Evolutionary conservation across 2,888 invertebrate species (phyloP).

Genomic region (Tipula confusa): DNA sequence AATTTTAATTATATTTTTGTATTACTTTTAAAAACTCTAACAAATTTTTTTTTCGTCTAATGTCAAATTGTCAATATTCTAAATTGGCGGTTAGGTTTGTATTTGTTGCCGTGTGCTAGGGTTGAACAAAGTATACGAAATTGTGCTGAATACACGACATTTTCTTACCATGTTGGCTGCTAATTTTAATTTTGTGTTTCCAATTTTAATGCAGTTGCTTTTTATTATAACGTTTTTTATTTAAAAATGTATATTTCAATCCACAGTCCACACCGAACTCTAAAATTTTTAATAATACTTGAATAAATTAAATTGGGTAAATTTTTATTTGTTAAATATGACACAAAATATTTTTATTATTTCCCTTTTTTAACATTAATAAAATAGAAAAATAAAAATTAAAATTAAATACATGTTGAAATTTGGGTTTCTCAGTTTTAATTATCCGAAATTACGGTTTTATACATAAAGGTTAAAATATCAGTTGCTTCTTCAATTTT

Average conservation of each 20-base stretch:
- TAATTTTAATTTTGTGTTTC: no score
- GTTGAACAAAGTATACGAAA: background rate
- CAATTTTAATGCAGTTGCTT: no score
- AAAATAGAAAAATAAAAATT: background rate
- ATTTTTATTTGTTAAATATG: background rate
- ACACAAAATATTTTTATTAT: background rate
- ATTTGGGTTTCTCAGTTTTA: background rate
- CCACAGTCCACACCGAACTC: no score
- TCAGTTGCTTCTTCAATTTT: slow-evolving; percentile 93
- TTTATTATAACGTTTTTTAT: no score
- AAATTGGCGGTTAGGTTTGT: background rate
- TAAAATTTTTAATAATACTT: no score
- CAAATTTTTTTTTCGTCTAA: background rate
- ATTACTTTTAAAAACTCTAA: background rate
- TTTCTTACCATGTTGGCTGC: no score
- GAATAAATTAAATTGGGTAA: no score
- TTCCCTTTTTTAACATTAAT: background rate
- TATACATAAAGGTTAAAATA: slow-evolving; percentile 58
- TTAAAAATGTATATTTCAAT: background rate
- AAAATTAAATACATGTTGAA: background rate
- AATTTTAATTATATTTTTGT: slow-evolving; percentile 13
- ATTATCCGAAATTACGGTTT: slow-evolving; percentile 37
- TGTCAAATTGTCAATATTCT: background rate
- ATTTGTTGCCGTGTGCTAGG: background rate
- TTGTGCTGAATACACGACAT: background rate